Conservation (phyloP, 2,113 vertebrate genomes). For the Climacteris rufus region DNA sequence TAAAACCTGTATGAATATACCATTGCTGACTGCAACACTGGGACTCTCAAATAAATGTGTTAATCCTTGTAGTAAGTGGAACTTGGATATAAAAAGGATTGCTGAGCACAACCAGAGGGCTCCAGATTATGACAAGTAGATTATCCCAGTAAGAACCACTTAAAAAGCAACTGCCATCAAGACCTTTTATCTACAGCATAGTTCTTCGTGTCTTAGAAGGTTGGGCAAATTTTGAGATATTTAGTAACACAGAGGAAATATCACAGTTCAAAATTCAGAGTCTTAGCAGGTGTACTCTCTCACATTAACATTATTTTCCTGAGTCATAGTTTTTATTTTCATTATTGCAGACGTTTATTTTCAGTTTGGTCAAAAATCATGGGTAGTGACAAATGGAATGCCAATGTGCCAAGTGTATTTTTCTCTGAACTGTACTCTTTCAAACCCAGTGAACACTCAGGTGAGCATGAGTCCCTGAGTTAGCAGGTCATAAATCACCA, state of each 20-base stretch:
- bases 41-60: neutral
- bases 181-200: neutral
- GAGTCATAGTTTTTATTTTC: neutral
- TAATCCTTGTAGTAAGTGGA: neutral
- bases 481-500: fast-evolving
- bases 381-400: neutral
- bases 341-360: neutral
- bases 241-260: neutral
- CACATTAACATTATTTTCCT: neutral
- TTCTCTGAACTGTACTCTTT: neutral
- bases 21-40: neutral
- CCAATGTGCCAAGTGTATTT: neutral
- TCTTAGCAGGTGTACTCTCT: neutral
- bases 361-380: neutral
- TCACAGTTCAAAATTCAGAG: neutral
- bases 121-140: neutral
- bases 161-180: neutral
- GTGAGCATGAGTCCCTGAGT: neutral
- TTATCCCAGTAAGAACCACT: neutral
- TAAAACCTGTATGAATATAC: neutral
- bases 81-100: neutral
- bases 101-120: neutral
- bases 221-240: neutral
- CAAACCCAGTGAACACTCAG: neutral
- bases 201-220: neutral